Percentiles rank a stretch among this genome's conserved stretches.
phyloP scores from a whole-genome alignment of 92 coral and sea anemone species.

The Epizoanthus rinbou region DNA sequence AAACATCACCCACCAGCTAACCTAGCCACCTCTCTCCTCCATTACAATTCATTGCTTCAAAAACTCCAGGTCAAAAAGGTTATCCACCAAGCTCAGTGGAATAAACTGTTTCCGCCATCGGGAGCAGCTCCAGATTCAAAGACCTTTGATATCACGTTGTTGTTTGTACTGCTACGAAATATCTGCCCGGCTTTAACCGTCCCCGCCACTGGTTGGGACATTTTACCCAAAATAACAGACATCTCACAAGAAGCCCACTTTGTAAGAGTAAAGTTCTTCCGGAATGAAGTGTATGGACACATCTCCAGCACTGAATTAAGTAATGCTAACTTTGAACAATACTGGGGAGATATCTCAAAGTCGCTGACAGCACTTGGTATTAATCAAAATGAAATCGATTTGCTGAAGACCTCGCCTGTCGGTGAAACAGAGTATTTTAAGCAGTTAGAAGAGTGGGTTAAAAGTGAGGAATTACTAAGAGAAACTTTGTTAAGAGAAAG shows the following conservation, averaged over 20 bases:
- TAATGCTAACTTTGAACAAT: neutral
- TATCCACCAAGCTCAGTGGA: slow-evolving; percentile 53
- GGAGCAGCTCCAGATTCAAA: slow-evolving; percentile 47
- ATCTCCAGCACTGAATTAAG: neutral
- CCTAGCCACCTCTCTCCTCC: slow-evolving; percentile 16
- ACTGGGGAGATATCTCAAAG: neutral
- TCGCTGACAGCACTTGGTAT: neutral
- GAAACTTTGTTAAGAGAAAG: too few relatives aligned
- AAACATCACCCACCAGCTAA: slow-evolving; percentile 3
- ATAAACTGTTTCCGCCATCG: slow-evolving; percentile 44
- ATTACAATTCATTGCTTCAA: neutral
- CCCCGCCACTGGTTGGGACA: slow-evolving; percentile 58
- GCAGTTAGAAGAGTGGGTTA: too few relatives aligned
- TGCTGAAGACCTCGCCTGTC: too few relatives aligned
- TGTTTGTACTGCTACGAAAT: slow-evolving; percentile 48
- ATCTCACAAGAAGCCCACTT: slow-evolving; percentile 37
- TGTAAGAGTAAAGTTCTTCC: slow-evolving; percentile 40
- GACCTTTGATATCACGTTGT: slow-evolving; percentile 58
- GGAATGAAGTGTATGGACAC: slow-evolving; percentile 46
- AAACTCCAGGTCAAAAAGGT: neutral
- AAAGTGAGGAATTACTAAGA: too few relatives aligned
- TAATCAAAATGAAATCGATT: neutral
- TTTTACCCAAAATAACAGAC: slow-evolving; percentile 38
- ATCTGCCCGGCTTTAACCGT: slow-evolving; percentile 35
- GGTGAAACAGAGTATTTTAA: too few relatives aligned